These are phyloP conservation scores for Xiphophorus hellerii DNA, from an alignment of 2,113 vertebrate genomes.

Conservation along the genomic window DNA sequence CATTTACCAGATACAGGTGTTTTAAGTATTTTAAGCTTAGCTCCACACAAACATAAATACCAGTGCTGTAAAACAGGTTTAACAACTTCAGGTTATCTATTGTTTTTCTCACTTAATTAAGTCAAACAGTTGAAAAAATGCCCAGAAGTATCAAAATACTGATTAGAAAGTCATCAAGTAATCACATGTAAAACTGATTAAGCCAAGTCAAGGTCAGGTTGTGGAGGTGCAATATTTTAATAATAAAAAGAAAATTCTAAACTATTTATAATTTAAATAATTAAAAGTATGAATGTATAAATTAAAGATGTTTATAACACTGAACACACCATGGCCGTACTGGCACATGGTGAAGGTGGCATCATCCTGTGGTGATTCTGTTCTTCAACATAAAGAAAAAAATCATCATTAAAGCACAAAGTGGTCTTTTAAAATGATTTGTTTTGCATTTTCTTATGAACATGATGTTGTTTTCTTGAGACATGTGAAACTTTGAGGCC, in stretches of 20 bases:
- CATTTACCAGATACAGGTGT: slow-evolving; percentile 1
- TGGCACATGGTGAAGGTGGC: not conserved
- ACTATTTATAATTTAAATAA: not conserved
- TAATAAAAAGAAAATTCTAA: not conserved
- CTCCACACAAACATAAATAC: not conserved
- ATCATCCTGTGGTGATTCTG: not conserved
- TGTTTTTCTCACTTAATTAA: not conserved
- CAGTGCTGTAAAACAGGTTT: not conserved
- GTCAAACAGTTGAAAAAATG: not conserved
- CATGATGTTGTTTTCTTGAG: not conserved
- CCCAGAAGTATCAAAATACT: not conserved
- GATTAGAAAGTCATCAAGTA: not conserved
- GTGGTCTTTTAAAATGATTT: not conserved
- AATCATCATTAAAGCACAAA: not conserved
- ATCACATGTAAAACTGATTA: not conserved
- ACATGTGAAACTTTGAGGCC: not conserved
- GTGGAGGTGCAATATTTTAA: not conserved
- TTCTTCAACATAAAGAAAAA: not conserved
- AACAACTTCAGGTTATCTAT: not conserved
- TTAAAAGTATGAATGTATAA: not conserved
- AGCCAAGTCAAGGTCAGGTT: not conserved
- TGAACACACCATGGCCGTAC: not conserved
- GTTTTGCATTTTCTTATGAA: not conserved
- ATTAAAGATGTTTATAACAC: not conserved
- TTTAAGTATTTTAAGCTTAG: slow-evolving; percentile 14